These are phyloP conservation scores for Pedetes capensis DNA, from an alignment of 2,113 vertebrate species.

Conservation along the genomic window DNA sequence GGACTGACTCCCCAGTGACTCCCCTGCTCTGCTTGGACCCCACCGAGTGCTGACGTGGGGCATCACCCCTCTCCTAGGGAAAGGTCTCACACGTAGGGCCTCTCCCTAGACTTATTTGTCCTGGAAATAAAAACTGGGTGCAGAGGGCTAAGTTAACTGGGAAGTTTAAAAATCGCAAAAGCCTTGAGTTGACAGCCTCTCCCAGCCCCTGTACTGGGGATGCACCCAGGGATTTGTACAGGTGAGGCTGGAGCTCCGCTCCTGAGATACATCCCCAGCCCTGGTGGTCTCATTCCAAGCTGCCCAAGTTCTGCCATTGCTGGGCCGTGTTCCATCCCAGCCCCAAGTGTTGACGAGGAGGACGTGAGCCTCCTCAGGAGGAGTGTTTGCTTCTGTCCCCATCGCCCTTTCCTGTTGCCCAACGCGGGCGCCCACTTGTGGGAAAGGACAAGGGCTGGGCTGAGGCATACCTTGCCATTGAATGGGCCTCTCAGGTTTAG, in stretches of 20 bases:
- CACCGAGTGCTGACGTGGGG: fast-evolving
- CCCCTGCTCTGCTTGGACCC: fast-evolving
- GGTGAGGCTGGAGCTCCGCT: fast-evolving
- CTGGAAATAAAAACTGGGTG: background rate
- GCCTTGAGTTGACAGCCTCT: background rate
- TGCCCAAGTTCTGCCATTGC: fast-evolving
- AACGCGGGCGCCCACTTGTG: too few relatives aligned
- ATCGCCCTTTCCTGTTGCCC: fast-evolving
- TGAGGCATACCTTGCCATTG: too few relatives aligned
- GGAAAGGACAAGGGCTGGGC: too few relatives aligned
- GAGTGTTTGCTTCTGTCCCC: too few relatives aligned
- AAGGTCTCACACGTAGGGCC: background rate
- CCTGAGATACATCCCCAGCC: too few relatives aligned
- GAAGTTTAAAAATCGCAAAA: background rate
- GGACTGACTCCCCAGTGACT: background rate
- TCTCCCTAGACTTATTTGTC: background rate
- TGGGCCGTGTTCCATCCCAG: fast-evolving
- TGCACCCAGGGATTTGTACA: background rate
- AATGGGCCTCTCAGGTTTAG: too few relatives aligned
- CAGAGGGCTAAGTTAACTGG: background rate
- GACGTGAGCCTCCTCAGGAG: too few relatives aligned
- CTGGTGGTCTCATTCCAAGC: background rate
- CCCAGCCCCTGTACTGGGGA: too few relatives aligned
- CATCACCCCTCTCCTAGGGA: background rate
- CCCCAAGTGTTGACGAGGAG: too few relatives aligned